These are phyloP conservation scores for Ailurus styani DNA, from an alignment of 2,113 vertebrate species.

Conservation along the genomic window DNA sequence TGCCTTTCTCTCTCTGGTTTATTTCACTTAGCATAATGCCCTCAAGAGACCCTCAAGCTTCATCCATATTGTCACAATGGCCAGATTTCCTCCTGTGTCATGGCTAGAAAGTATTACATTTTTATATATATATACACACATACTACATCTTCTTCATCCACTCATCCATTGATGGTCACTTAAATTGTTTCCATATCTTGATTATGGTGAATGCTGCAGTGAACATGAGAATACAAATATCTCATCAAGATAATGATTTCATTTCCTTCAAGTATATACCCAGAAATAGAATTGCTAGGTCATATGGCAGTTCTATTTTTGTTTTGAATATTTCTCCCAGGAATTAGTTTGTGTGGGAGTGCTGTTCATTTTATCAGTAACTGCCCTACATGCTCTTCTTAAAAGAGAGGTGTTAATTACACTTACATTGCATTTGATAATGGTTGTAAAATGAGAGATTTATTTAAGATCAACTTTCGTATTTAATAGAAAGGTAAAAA, in stretches of 20 bases:
- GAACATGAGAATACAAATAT: neutral
- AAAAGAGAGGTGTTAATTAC: neutral
- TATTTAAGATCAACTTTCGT: neutral
- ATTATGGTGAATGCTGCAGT: neutral
- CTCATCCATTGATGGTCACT: neutral
- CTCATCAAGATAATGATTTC: neutral
- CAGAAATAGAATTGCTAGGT: neutral
- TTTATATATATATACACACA: fast-evolving
- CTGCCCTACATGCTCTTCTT: neutral
- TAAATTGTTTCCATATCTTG: neutral
- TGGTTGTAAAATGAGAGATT: neutral
- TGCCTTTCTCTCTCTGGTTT: neutral
- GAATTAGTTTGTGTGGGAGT: neutral
- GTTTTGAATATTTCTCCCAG: neutral
- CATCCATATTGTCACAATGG: neutral
- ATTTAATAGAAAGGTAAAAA: neutral
- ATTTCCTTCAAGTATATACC: neutral
- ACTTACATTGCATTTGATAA: neutral
- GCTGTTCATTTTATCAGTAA: neutral
- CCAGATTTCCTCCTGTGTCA: neutral
- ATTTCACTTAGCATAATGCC: neutral
- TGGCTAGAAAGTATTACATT: neutral
- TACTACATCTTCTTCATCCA: neutral
- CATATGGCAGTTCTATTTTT: neutral
- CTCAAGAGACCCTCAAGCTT: neutral